A percentile compares a stretch with the other conserved stretches of the same genome.
Conservation (phyloP, 2,888 invertebrate species). For the Sicus ferrugineus region DNA sequence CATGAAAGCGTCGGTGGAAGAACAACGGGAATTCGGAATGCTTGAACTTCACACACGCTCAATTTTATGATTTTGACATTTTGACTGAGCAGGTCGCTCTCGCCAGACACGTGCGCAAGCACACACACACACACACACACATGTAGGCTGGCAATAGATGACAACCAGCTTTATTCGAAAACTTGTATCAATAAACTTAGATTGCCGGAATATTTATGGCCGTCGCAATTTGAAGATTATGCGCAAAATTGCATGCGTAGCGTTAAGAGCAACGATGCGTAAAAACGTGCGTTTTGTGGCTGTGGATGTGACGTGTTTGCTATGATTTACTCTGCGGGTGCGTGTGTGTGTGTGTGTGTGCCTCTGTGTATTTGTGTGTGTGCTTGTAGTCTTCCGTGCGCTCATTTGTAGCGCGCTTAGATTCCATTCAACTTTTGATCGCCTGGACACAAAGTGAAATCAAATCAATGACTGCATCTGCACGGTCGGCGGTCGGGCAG, state of each 20-base stretch:
- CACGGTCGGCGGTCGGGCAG: too few species aligned
- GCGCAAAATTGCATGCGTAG: conserved; percentile 18
- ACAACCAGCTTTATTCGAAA: background rate
- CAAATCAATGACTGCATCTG: too few species aligned
- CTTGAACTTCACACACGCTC: background rate
- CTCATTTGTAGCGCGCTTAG: too few species aligned
- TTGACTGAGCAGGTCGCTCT: background rate
- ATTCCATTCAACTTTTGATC: too few species aligned
- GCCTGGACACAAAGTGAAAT: too few species aligned
- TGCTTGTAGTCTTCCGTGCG: too few species aligned
- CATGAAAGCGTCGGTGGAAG: background rate
- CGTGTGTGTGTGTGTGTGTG: too few species aligned
- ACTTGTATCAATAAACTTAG: background rate
- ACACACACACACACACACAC: background rate
- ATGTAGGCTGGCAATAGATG: background rate
- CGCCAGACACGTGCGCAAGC: background rate
- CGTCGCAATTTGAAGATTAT: conserved; percentile 27
- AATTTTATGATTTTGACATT: too few species aligned
- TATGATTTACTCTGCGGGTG: too few species aligned
- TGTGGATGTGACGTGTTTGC: background rate
- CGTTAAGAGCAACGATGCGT: conserved; percentile 10
- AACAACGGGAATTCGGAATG: background rate
- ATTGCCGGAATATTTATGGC: conserved; percentile 29
- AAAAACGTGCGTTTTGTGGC: background rate
- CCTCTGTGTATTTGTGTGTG: too few species aligned